Base-by-base conservation (phyloP, 2,888 invertebrate species). In the Sericinus montela region DNA sequence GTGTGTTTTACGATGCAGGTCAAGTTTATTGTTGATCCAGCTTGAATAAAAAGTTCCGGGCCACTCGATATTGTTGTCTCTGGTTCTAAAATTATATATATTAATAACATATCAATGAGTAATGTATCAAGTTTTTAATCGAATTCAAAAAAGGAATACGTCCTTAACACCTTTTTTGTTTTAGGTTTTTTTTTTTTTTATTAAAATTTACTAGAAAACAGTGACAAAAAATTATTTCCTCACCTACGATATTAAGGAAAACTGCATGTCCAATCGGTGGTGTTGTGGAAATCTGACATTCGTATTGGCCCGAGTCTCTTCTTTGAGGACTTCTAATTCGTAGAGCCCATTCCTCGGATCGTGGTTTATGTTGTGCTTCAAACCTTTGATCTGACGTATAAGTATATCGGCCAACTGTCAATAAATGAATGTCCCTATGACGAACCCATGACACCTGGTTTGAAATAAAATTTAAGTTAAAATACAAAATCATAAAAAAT, bases 251-350 rank as follows among this genome's bases (percentile, higher is more conserved):
- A 60, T 92, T 94, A 54, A 96, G 91, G 72, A 92, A 93, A 48
- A 96, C 93, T 16, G 94, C 93, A 77, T 95, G 95, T 35, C 96
- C 95, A 42, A 95, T 93, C 51, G 96, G 96, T 43, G 96, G 96
- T 55, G 96, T 96, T 44, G 96, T 96, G 62, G 95, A 95, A 75
- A 97, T 95, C 90, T 97, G 97, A 77, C 96, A 97, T 89, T 97
- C 96, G 80, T 97, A 97, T 66, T 94, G 95, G 59, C 94, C 91
- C 36, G 95, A 95, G 76, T 95, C 95, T 68, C 96, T 95, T 47
- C 95, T 91, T 80, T 95, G 95, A 36, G 82, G 82, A 57, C 80
- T 81, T 60, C 81, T 75, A 38, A 80, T 80, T 52, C 93, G 92
- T 51, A 96, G 84, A 43, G 94, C 94, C 96, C 96, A 96, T 78